Conservation (phyloP, 30 jellyfish, hydroid and myxozoan genomes). For the Aurelia coerulea region DNA sequence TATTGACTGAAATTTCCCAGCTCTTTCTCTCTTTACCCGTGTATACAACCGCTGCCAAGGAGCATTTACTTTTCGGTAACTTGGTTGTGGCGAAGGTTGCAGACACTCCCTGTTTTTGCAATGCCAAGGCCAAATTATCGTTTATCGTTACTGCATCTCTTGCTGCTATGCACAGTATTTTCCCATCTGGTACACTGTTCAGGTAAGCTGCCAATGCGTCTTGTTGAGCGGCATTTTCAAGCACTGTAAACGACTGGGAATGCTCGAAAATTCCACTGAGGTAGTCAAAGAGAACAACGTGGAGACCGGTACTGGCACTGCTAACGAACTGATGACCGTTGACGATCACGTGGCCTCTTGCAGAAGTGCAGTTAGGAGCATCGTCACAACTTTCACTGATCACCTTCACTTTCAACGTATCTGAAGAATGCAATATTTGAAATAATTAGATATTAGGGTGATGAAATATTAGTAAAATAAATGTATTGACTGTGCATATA, state of each 20-base stretch:
- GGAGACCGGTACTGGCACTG: background rate
- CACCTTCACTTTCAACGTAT: background rate
- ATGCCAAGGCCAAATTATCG: slow-evolving; percentile 9
- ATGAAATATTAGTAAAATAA: too few species aligned
- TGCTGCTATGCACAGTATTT: slow-evolving; percentile 27
- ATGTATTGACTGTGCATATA: too few species aligned
- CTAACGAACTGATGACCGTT: slow-evolving; percentile 16
- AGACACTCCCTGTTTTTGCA: slow-evolving; percentile 38
- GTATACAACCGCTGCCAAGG: slow-evolving; percentile 11
- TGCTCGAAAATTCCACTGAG: slow-evolving; percentile 25
- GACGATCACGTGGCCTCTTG: slow-evolving; percentile 16
- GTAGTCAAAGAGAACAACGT: slow-evolving; percentile 17
- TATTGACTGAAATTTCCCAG: slow-evolving; percentile 20
- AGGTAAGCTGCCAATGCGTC: background rate
- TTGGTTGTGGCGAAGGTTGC: slow-evolving; percentile 30
- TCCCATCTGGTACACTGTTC: slow-evolving; percentile 6
- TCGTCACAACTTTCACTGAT: slow-evolving; percentile 23
- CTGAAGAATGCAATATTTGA: background rate
- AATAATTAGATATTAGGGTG: too few species aligned
- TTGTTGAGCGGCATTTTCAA: background rate
- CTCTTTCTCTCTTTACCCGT: slow-evolving; percentile 16
- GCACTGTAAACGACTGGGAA: background rate
- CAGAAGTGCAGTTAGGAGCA: background rate
- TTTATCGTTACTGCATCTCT: slow-evolving; percentile 12
- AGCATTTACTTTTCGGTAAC: background rate